Conservation (phyloP, 2,888 invertebrate species). For the Dolomedes plantarius region DNA sequence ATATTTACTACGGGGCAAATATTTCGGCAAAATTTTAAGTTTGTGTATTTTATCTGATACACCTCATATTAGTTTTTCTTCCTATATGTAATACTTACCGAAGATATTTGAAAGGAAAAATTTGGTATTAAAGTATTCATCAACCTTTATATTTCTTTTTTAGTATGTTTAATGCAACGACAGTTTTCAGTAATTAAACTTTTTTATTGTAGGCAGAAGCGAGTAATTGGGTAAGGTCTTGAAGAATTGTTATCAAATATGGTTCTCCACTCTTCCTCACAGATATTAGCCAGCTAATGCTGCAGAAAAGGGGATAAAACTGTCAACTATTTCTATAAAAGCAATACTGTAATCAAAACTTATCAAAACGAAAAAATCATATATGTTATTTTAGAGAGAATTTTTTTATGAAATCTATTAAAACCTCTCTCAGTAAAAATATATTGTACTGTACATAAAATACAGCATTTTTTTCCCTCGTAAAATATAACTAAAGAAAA, state of each 20-base stretch:
- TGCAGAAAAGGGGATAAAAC: conserved; percentile 20
- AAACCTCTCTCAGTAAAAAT: conserved; percentile 44
- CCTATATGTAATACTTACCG: no score
- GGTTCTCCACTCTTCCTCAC: conserved; percentile 62
- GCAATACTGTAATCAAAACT: conserved; percentile 25
- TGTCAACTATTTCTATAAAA: conserved; percentile 17
- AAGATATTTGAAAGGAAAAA: no score
- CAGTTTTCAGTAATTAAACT: no score
- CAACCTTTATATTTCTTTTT: no score
- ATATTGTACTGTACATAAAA: conserved; percentile 59
- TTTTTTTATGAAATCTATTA: conserved; percentile 50
- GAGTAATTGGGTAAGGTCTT: conserved; percentile 67
- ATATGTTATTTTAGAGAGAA: conserved; percentile 56
- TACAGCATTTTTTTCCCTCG: conserved; percentile 35
- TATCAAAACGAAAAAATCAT: conserved; percentile 47
- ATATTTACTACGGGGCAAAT: no score
- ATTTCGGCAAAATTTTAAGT: no score
- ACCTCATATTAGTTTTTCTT: no score
- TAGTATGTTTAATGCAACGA: no score
- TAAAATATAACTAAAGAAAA: conserved; percentile 30
- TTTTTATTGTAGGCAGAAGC: conserved; percentile 62
- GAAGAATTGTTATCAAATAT: conserved; percentile 37
- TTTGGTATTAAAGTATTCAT: no score
- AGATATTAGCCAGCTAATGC: conserved; percentile 36
- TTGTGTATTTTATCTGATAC: no score